Conservation (phyloP, 2,797 vertebrate genomes). For the Enteromius unitaeniatus region DNA sequence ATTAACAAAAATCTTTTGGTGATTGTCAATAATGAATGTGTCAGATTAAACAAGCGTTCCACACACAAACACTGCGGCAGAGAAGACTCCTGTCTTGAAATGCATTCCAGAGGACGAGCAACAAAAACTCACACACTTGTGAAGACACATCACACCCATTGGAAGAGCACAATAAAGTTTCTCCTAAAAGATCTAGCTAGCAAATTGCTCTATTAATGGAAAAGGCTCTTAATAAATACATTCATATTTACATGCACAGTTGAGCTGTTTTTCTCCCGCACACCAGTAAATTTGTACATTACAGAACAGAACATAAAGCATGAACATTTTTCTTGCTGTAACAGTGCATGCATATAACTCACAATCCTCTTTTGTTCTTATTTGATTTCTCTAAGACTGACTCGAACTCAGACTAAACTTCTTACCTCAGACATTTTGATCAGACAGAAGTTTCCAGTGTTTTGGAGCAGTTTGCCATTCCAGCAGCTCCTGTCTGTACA, state of each 20-base stretch:
- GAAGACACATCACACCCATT: slow-evolving; percentile 24
- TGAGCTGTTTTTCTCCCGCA: slow-evolving; percentile 19
- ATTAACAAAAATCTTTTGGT: neutral
- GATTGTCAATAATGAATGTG: neutral
- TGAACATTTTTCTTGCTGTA: neutral
- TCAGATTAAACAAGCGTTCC: neutral
- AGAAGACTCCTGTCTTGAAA: slow-evolving; percentile 74
- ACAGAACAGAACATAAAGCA: neutral
- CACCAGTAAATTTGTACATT: slow-evolving; percentile 20
- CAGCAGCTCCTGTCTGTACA: slow-evolving; percentile 84
- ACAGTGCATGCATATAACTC: neutral
- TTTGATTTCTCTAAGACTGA: slow-evolving; percentile 4
- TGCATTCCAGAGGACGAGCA: slow-evolving; percentile 68
- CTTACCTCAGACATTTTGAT: slow-evolving; percentile 94
- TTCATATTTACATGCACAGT: slow-evolving; percentile 14
- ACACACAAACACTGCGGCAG: slow-evolving; percentile 59
- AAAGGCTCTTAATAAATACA: neutral
- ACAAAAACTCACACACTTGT: slow-evolving; percentile 55
- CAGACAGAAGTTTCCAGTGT: slow-evolving; percentile 83
- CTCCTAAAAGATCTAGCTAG: neutral
- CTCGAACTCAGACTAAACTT: slow-evolving; percentile 44
- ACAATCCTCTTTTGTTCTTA: neutral
- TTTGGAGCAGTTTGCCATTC: slow-evolving; percentile 87
- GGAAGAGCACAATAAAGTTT: slow-evolving; percentile 16
- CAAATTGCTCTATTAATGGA: neutral